Conservation (phyloP, 2,888 invertebrate species). For the Tenthredo amoena region DNA sequence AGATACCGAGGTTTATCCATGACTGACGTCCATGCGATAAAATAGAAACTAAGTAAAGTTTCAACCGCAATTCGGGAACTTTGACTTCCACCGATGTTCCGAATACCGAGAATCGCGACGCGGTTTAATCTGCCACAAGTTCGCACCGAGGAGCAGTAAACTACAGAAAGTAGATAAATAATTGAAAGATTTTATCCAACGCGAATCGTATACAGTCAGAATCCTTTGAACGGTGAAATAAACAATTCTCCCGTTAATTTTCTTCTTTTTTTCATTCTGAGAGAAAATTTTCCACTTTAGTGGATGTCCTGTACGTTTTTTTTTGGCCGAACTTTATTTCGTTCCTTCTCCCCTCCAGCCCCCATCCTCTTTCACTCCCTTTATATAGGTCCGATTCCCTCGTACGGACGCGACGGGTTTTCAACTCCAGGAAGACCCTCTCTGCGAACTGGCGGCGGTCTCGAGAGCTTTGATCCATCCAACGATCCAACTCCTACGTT, state of each 20-base stretch:
- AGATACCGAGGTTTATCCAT: not conserved
- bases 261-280: not conserved
- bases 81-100: not conserved
- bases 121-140: not conserved
- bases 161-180: not conserved
- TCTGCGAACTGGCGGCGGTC: slow-evolving; percentile 19
- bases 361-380: not conserved
- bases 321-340: not conserved
- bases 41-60: not conserved
- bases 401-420: not conserved
- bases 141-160: not conserved
- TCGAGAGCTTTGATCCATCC: slow-evolving; percentile 21
- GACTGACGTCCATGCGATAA: not conserved
- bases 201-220: not conserved
- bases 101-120: not conserved
- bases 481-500: slow-evolving; percentile 14
- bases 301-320: too few relatives aligned
- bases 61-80: not conserved
- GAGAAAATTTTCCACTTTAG: not conserved
- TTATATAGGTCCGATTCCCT: not conserved
- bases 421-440: slow-evolving; percentile 13
- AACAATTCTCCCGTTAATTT: not conserved
- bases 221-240: not conserved
- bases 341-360: not conserved
- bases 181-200: not conserved